Base-by-base conservation (phyloP, 2,888 invertebrate species). In the Minunthozetes semirufus region DNA sequence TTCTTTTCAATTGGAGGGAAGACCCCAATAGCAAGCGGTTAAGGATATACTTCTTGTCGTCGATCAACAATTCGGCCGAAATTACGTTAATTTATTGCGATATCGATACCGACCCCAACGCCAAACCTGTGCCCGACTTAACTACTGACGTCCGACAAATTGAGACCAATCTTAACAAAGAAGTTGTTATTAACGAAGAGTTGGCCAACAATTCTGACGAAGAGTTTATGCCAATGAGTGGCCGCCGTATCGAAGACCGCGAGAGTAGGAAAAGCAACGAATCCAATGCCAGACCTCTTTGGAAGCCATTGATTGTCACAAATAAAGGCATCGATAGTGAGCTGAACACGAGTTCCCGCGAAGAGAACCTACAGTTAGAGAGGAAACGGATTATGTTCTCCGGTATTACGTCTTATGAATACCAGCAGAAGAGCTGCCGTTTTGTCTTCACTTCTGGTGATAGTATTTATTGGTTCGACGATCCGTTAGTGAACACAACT, bases 371-470 rank as follows among this genome's bases (percentile, higher is more conserved):
- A 72, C 85, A 94, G 76, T 90, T 93, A 86, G 97, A 97, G 83
- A 85, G 97, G 33, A 94, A 95, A 84, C 87, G 97, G 74, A 87
- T 94, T 59, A 90, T 94, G 0, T 91, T 92, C 0, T 93, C 92
- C 90, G 94, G 97, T 27, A 95, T 97, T 75, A 94, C 94, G 0
- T 92, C 93, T 0, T 97, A 95, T 81, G 94, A 95, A 82, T 86
- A 94, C 72, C 92, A 94, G 80, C 87, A 88, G 46, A 86, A 86
- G 9, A 89, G 90, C 29, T 94, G 94, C 33, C 89, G 91, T 80
- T 89, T 97, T 79, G 89, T 96, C 76, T 96, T 96, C 84, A 93
- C 95, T 17, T 92, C 94, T 76, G 90, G 91, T 0, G 91, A 93
- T 75, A 90, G 91, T 76, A 85, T 97, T 77, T 96, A 92, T 83